Base-by-base conservation (phyloP, 2,113 vertebrate genomes). In the Trematocara nigrifrons region DNA sequence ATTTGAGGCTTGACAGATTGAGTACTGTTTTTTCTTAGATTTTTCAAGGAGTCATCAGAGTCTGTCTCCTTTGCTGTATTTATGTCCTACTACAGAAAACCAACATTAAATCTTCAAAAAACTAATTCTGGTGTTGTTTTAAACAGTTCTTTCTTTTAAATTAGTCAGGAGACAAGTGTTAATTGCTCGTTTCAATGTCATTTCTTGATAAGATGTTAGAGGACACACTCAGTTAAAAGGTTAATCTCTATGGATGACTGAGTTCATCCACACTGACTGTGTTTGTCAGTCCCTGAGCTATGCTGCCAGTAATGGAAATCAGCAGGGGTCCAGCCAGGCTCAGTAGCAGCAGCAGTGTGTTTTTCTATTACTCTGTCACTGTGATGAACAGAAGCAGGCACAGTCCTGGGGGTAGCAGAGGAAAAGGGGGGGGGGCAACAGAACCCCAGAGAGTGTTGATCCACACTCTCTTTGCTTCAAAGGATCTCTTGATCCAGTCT, bases 291-390 rank as follows among this genome's bases (percentile, higher is more conserved):
- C 79, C 57, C 81, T 54, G 84, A 56, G 83, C 76, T 86, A 89
- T 94, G 87, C 92, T 88, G 88, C 61, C 81, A 66, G 79, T 90
- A 91, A 93, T 95, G 91, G 91, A 86, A 90, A 85, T 51, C 91
- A 90, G 91, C 93, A 80, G 92, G 90, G 86, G 91, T 88, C 80
- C 85, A 10, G 82, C 74, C 56, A 35, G 81, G 81, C 86, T 93
- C 77, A 40, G 91, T 49, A 85, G 80, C 81, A 61, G 84, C 7
- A 18, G 40, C 87, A 88, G 80, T 88, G 86, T 83, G 89, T 81
- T 91, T 87, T 91, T 87, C 79, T 88, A 88, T 84, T 82, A 49
- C 80, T 86, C 87, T 90, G 83, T 92, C 89, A 92, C 61, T 12
- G 7, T 89, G 83, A 90, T 88, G 89, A 91, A 89, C 84, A 88